Percentiles rank a stretch among this genome's conserved stretches.
Evolutionary conservation across 2,888 invertebrate species (phyloP).

Genomic region (Fabriciana adippe): DNA sequence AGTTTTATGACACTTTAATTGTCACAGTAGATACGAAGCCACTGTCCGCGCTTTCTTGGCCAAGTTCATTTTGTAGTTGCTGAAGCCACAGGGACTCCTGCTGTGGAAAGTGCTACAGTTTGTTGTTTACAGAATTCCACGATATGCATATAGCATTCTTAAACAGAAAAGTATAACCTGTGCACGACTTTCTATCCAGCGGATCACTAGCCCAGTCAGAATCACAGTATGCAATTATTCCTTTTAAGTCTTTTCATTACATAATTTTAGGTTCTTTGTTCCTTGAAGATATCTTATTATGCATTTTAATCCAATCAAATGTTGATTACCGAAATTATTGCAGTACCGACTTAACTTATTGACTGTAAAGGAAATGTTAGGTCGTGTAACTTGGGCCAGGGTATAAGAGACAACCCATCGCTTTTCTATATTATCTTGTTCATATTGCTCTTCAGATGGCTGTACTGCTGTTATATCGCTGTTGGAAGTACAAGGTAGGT

Average conservation of each 20-base stretch:
- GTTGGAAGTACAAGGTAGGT: too few species aligned
- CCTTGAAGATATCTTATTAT: conserved; percentile 43
- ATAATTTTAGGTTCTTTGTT: conserved; percentile 33
- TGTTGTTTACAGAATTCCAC: conserved; percentile 39
- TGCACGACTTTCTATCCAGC: conserved; percentile 42
- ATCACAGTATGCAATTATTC: conserved; percentile 40
- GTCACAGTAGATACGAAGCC: too few species aligned
- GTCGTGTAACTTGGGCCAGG: conserved; percentile 29
- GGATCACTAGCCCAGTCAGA: conserved; percentile 43
- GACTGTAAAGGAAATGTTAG: conserved; percentile 33
- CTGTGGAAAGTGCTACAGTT: conserved; percentile 43
- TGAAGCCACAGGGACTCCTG: conserved; percentile 37
- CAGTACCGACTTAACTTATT: conserved; percentile 40
- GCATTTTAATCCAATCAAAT: conserved; percentile 43
- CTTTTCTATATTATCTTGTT: too few species aligned
- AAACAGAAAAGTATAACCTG: conserved; percentile 43
- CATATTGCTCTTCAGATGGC: too few species aligned
- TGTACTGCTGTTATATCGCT: too few species aligned
- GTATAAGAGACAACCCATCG: conserved; percentile 26
- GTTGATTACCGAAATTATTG: conserved; percentile 38
- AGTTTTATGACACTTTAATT: too few species aligned
- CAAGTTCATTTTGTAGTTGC: conserved; percentile 12
- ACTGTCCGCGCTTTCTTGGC: too few species aligned
- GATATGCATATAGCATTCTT: conserved; percentile 41
- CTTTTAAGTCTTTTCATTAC: conserved; percentile 28